Percentiles rank a stretch among this genome's conserved stretches.
Conservation (phyloP, 2,888 invertebrate species). For the Elgonia sp. region DNA sequence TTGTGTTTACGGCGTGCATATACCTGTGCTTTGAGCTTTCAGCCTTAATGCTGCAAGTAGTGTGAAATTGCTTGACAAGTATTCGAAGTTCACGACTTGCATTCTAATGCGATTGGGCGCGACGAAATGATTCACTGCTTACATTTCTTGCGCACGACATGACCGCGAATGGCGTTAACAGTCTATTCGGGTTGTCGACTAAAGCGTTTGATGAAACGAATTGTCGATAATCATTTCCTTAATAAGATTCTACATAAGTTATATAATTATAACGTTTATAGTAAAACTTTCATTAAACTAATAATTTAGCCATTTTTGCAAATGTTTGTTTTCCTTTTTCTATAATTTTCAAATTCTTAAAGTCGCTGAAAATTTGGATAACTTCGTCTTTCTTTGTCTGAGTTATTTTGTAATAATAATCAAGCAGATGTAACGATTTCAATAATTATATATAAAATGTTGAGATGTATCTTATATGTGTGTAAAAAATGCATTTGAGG, state of each 20-base stretch:
- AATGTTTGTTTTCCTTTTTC: too few species aligned
- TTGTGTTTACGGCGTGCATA: slow-evolving; percentile 74
- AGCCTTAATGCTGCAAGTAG: slow-evolving; percentile 82
- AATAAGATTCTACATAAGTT: not conserved
- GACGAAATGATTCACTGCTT: slow-evolving; percentile 71
- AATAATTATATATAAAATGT: slow-evolving; percentile 35
- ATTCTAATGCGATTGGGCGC: slow-evolving; percentile 79
- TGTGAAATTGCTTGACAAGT: slow-evolving; percentile 85
- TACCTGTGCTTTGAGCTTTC: slow-evolving; percentile 78
- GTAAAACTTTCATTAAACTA: too few species aligned
- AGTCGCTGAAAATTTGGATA: too few species aligned
- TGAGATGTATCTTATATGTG: slow-evolving; percentile 7
- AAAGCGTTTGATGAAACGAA: slow-evolving; percentile 12
- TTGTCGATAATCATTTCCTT: slow-evolving; percentile 26
- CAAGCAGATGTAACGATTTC: slow-evolving; percentile 23
- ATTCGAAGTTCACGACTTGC: slow-evolving; percentile 81
- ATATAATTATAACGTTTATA: too few species aligned
- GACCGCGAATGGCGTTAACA: slow-evolving; percentile 46
- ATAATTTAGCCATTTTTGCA: too few species aligned
- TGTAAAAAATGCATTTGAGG: slow-evolving; percentile 8
- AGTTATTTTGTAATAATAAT: too few species aligned
- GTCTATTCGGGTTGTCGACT: slow-evolving; percentile 51
- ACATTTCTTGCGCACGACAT: slow-evolving; percentile 65
- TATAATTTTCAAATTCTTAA: too few species aligned
- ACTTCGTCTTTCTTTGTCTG: too few species aligned